phyloP scores from a whole-genome alignment of 2,888 invertebrate genomes.

The Deroplatys truncata region DNA sequence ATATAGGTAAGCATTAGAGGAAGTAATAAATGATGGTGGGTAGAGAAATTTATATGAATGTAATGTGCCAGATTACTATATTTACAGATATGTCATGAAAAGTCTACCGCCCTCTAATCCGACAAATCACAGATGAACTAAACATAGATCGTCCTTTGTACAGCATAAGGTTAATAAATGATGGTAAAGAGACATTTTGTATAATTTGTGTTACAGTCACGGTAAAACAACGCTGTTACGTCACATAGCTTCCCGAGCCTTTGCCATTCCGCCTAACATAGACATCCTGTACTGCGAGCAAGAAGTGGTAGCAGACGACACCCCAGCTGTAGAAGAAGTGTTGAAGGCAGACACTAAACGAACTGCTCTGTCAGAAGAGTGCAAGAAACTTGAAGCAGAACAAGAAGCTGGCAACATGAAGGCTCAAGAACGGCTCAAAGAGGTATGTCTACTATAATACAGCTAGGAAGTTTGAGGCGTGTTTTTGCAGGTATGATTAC shows the following conservation, averaged over 20 bases:
- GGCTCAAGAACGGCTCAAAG: conserved; percentile 73
- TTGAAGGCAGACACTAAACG: conserved; percentile 91
- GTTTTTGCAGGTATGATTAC: too few relatives aligned
- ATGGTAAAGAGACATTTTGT: too few relatives aligned
- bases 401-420: conserved; percentile 66
- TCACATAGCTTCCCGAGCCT: conserved; percentile 85
- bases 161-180: too few relatives aligned
- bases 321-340: conserved; percentile 89
- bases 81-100: too few relatives aligned
- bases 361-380: conserved; percentile 73
- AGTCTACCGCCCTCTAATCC: too few relatives aligned
- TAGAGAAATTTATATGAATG: too few relatives aligned
- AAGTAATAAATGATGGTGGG: too few relatives aligned
- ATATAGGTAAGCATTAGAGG: too few relatives aligned
- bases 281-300: conserved; percentile 96
- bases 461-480: too few relatives aligned
- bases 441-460: conserved; percentile 52
- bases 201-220: conserved; percentile 56
- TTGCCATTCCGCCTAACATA: conserved; percentile 93
- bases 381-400: conserved; percentile 72
- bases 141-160: too few relatives aligned
- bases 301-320: conserved; percentile 94
- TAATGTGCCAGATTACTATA: too few relatives aligned
- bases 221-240: conserved; percentile 96
- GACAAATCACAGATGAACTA: too few relatives aligned